Evolutionary conservation across 2,797 vertebrate genomes (phyloP), one percentile per base, ranked within the genome.

Genomic region (Parambassis ranga): DNA sequence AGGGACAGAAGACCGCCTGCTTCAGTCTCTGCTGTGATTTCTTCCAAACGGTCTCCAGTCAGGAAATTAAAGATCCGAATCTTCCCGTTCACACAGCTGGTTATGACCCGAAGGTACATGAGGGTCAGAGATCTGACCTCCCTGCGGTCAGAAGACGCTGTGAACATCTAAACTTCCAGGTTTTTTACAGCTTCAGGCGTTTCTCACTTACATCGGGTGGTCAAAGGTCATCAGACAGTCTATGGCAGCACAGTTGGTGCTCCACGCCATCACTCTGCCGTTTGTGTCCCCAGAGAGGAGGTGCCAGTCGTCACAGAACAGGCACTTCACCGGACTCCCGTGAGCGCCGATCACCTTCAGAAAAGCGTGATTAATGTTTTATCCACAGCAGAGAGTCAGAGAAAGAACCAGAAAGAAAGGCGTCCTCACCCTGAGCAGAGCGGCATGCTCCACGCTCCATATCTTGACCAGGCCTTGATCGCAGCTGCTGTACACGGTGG

Each of bases 51-150:
- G 16, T 85, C 90, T 5, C 96, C 95, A 0, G 84, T 93, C 59
- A 97, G 86, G 72, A 95, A 93, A 67, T 90, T 94, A 55, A 97
- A 97, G 23, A 98, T 86, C 1, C 94, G 90, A 48, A 98, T 93
- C 81, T 92, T 95, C 35, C 96, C 95, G 0, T 99, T 96, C 1
- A 71, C 88, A 22, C 96, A 97, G 69, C 93, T 94, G 0, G 93
- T 98, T 77, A 97, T 55, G 23, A 96, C 92, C n/a, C 95, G 81
- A 33, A 99, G 95, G 76, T 91, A 96, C 35, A 91, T 62, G 14
- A 95, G 89, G 7, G 87, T 86, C 81, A 98, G 59, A 1, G 92
- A 90, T 19, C 89, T 87, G 0, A 98, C 95, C 65, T 92, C 94
- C 88, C 96, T 99, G 64, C n/a, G 67, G 48, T 27, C 37, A 27